Evolutionary conservation across 2,888 invertebrate species (phyloP).

Genomic region (Steinernema carpocapsae): DNA sequence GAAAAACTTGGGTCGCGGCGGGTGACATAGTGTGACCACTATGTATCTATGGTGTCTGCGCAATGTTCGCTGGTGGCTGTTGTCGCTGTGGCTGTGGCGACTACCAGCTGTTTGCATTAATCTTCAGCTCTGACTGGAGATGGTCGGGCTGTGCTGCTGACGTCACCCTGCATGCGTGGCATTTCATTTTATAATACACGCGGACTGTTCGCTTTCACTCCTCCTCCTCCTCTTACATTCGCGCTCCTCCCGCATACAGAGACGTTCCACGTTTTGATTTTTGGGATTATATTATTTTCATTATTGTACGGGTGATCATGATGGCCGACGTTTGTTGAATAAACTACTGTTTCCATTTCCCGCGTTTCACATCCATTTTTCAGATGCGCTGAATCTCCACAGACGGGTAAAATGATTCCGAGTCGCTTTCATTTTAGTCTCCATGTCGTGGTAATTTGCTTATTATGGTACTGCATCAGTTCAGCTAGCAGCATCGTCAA

Average conservation of each 20-base stretch:
- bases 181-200: slow-evolving; percentile 11
- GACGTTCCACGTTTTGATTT: too few relatives aligned
- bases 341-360: not conserved
- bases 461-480: slow-evolving; percentile 53
- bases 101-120: slow-evolving; percentile 30
- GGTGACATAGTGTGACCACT: slow-evolving; percentile 3
- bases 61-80: too few relatives aligned
- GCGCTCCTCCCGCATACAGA: too few relatives aligned
- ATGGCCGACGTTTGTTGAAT: too few relatives aligned
- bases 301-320: not conserved
- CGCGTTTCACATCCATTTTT: slow-evolving; percentile 11
- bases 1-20: not conserved
- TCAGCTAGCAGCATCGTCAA: slow-evolving; percentile 55
- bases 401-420: slow-evolving; percentile 26
- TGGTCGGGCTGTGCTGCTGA: slow-evolving; percentile 6
- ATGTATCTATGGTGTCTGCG: not conserved
- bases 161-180: slow-evolving; percentile 31
- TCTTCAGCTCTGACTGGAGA: slow-evolving; percentile 3
- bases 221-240: not conserved
- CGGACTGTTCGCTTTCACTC: not conserved
- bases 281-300: too few relatives aligned
- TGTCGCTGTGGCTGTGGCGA: not conserved
- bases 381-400: slow-evolving; percentile 6
- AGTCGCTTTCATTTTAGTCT: slow-evolving; percentile 42
- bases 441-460: slow-evolving; percentile 51